Percentiles rank a stretch among this genome's conserved stretches.
These are phyloP conservation scores for Pyrochroa serraticornis DNA, from an alignment of 2,888 invertebrate genomes.

Conservation along the genomic window DNA sequence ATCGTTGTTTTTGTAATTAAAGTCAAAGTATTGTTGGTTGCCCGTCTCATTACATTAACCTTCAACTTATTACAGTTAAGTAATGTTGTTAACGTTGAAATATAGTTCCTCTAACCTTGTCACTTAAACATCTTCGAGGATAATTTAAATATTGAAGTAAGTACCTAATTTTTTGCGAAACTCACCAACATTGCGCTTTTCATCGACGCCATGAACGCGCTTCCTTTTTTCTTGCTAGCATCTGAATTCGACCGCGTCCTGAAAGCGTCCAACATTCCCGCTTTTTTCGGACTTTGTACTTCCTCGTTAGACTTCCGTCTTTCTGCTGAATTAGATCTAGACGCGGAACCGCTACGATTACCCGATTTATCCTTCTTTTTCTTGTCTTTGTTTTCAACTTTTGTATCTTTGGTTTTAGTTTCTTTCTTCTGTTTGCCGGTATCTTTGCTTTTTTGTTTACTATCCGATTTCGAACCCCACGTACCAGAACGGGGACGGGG, in stretches of 20 bases:
- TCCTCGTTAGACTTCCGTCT: constrained; percentile 52
- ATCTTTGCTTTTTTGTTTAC: constrained; percentile 40
- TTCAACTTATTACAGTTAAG: no score
- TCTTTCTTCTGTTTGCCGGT: constrained; percentile 36
- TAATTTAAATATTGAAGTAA: background rate
- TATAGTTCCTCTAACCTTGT: constrained; percentile 17
- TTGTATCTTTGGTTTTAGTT: constrained; percentile 39
- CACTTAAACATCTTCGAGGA: constrained; percentile 1
- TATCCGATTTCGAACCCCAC: constrained; percentile 60
- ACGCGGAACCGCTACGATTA: constrained; percentile 57
- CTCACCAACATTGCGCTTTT: constrained; percentile 80
- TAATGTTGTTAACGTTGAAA: constrained; percentile 16
- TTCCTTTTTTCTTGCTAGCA: constrained; percentile 66
- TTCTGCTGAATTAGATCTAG: constrained; percentile 55
- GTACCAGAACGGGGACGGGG: constrained; percentile 70
- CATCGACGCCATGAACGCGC: constrained; percentile 83
- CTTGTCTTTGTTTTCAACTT: constrained; percentile 42
- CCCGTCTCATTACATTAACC: background rate
- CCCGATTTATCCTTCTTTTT: constrained; percentile 51
- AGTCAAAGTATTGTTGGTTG: constrained; percentile 5
- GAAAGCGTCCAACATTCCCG: constrained; percentile 77
- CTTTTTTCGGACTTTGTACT: constrained; percentile 59
- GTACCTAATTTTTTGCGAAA: constrained; percentile 13
- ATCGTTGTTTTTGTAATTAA: background rate
- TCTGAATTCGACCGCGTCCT: constrained; percentile 78